These are phyloP conservation scores for Ochropacha duplaris DNA, from an alignment of 2,888 invertebrate genomes.

Conservation along the genomic window DNA sequence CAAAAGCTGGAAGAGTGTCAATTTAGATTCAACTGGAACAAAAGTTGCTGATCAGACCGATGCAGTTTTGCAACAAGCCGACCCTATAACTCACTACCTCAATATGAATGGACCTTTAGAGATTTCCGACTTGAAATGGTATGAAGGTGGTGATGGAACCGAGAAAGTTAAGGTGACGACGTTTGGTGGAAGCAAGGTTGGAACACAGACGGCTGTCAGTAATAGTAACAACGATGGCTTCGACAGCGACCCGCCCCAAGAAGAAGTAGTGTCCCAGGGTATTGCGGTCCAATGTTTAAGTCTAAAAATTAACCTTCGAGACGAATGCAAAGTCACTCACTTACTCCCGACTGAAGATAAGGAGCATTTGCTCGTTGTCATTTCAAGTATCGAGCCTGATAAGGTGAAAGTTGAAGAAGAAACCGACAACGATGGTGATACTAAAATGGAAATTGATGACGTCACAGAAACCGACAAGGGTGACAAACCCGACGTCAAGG, in stretches of 20 bases:
- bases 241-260: slow-evolving; percentile 71
- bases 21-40: slow-evolving; percentile 67
- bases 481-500: slow-evolving; percentile 56
- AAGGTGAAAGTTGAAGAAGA: slow-evolving; percentile 57
- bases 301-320: slow-evolving; percentile 72
- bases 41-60: slow-evolving; percentile 73
- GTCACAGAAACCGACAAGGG: slow-evolving; percentile 49
- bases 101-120: slow-evolving; percentile 76
- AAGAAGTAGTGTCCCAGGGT: slow-evolving; percentile 69
- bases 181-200: slow-evolving; percentile 61
- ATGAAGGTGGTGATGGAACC: slow-evolving; percentile 66
- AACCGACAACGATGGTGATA: slow-evolving; percentile 62
- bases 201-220: slow-evolving; percentile 63
- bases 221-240: slow-evolving; percentile 77
- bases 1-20: slow-evolving; percentile 73
- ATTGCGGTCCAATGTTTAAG: slow-evolving; percentile 83
- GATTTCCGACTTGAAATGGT: slow-evolving; percentile 75
- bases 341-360: slow-evolving; percentile 88
- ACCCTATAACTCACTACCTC: slow-evolving; percentile 68
- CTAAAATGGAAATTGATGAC: slow-evolving; percentile 76
- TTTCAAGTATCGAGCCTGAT: slow-evolving; percentile 68
- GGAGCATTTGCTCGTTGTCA: slow-evolving; percentile 85
- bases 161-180: slow-evolving; percentile 68
- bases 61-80: slow-evolving; percentile 59
- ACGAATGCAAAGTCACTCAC: slow-evolving; percentile 82